These are phyloP conservation scores for Sebastes oblongus DNA, from an alignment of 2,797 vertebrate genomes.

Conservation along the genomic window DNA sequence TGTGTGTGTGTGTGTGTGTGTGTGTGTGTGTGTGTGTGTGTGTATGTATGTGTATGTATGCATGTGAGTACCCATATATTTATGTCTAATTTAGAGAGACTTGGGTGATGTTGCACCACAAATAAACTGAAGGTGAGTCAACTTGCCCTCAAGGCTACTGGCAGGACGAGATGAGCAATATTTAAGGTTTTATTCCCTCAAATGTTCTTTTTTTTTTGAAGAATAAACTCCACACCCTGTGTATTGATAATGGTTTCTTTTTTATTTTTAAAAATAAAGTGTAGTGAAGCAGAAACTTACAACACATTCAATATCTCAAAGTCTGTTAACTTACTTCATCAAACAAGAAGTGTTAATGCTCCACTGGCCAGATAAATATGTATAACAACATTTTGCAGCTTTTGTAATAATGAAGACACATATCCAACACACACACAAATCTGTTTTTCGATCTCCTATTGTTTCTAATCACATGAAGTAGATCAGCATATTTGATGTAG, in stretches of 20 bases:
- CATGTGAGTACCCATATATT: background rate
- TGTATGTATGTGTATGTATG: background rate
- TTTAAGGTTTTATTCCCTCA: background rate
- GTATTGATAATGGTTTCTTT: background rate
- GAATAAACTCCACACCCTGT: background rate
- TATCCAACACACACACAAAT: background rate
- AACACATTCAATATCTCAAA: background rate
- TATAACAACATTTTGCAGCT: background rate
- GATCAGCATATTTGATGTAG: background rate
- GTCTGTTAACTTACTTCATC: background rate
- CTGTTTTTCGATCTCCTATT: background rate
- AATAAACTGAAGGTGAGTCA: background rate
- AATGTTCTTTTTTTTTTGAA: background rate
- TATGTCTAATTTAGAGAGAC: background rate
- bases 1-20: no score
- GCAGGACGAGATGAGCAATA: background rate
- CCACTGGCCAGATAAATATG: background rate
- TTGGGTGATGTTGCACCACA: background rate
- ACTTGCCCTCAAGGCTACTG: constrained; percentile 45
- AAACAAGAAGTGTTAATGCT: background rate
- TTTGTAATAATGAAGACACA: background rate
- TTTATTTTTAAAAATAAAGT: background rate
- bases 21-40: no score
- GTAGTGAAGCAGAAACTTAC: background rate
- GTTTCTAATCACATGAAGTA: background rate